A percentile compares a stretch with the other conserved stretches of the same genome.
These are phyloP conservation scores for Tapera naevia DNA, from an alignment of 2,797 vertebrate genomes.

Conservation along the genomic window DNA sequence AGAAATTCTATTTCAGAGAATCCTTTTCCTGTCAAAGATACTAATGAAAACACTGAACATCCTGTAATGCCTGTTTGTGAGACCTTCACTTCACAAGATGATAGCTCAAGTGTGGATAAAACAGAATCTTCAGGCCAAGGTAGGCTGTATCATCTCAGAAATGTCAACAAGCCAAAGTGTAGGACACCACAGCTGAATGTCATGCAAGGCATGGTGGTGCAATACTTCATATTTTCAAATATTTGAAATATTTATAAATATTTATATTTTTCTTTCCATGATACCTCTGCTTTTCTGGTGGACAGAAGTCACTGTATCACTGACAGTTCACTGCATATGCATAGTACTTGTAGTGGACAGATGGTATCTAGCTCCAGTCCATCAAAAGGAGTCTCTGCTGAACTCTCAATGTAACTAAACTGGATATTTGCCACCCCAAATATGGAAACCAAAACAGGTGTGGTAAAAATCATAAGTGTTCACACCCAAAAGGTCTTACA, in stretches of 20 bases:
- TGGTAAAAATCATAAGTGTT: background rate
- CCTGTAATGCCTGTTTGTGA: background rate
- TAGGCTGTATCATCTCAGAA: background rate
- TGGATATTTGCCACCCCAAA: background rate
- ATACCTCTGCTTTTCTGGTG: background rate
- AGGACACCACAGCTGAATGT: background rate
- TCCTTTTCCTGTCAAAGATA: background rate
- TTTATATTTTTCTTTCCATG: background rate
- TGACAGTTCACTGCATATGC: background rate
- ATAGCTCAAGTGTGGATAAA: background rate
- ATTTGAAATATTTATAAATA: too few species aligned
- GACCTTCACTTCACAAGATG: background rate
- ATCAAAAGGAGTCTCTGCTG: background rate
- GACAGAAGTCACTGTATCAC: background rate
- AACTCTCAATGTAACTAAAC: background rate
- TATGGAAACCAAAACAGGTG: background rate
- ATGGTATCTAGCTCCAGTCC: background rate
- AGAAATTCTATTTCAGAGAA: background rate
- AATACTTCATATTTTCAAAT: background rate
- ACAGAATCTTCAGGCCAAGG: background rate
- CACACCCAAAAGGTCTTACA: background rate
- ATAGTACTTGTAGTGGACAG: background rate
- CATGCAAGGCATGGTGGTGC: background rate
- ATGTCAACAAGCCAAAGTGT: background rate
- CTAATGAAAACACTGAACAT: background rate